Evolutionary conservation across 2,797 vertebrate species (phyloP).

Genomic region (Oophaga sylvatica): DNA sequence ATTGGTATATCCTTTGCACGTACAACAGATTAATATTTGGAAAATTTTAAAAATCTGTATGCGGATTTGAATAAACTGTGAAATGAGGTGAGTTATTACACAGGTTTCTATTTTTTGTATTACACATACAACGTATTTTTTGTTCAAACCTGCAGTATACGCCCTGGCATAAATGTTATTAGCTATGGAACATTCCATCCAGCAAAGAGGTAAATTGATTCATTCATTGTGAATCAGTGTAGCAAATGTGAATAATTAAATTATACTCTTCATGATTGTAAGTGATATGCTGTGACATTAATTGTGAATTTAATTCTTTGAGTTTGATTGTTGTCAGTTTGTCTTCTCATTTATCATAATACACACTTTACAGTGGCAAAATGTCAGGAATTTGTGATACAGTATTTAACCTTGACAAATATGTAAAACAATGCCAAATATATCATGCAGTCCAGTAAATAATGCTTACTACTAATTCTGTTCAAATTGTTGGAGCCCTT

Average conservation of each 20-base stretch:
- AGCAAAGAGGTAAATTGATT: background rate
- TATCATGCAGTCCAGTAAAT: background rate
- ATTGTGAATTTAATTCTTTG: slow-evolving; percentile 1
- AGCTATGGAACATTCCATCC: background rate
- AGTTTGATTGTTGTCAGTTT: background rate
- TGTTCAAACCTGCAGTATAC: background rate
- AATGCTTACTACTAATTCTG: background rate
- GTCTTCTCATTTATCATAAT: background rate
- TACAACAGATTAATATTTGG: background rate
- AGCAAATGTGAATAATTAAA: slow-evolving; percentile 52
- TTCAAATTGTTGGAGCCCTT: background rate
- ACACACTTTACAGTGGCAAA: background rate
- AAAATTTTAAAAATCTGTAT: background rate
- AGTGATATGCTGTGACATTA: slow-evolving; percentile 6
- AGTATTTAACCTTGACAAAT: background rate
- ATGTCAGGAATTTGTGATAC: background rate
- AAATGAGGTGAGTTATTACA: background rate
- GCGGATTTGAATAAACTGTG: background rate
- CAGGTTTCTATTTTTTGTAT: background rate
- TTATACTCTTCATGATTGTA: slow-evolving; percentile 34
- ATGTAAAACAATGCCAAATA: slow-evolving; percentile 9
- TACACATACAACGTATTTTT: background rate
- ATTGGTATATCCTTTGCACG: background rate
- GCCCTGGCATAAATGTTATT: background rate
- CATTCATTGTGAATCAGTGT: slow-evolving; percentile 30